These are phyloP conservation scores for Scolopax mira DNA, from an alignment of 2,113 vertebrate species.

Conservation along the genomic window DNA sequence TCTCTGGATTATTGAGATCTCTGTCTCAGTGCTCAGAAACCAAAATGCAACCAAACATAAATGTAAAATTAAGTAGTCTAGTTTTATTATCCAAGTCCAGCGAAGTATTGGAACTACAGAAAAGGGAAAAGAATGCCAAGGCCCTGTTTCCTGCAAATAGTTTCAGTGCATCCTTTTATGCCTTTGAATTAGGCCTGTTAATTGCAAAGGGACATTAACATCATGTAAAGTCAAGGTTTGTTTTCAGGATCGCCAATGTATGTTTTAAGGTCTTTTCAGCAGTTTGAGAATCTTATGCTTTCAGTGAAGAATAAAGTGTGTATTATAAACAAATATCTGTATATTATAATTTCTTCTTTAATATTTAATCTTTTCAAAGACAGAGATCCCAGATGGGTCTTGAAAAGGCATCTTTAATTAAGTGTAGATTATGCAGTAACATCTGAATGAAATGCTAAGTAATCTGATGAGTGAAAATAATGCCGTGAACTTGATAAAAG, in stretches of 20 bases:
- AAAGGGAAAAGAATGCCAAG: neutral
- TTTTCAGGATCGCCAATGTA: neutral
- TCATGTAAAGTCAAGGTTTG: neutral
- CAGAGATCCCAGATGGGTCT: neutral
- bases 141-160: neutral
- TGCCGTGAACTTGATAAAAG: constrained; percentile 2
- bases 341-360: neutral
- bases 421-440: neutral
- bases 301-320: neutral
- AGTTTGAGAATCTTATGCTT: neutral
- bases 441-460: neutral
- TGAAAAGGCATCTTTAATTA: neutral
- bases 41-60: neutral
- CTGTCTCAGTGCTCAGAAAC: neutral
- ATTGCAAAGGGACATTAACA: neutral
- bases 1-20: neutral
- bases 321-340: neutral
- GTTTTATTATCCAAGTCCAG: neutral
- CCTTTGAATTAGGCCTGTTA: neutral
- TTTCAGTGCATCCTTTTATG: neutral
- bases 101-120: neutral
- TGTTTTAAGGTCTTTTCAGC: neutral
- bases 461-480: constrained; percentile 12
- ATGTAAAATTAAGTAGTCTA: neutral
- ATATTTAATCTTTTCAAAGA: neutral